Percentiles rank a stretch among this genome's conserved stretches.
phyloP scores from a whole-genome alignment of 30 jellyfish, hydroid and myxozoan species.

The Aurelia sp. region DNA sequence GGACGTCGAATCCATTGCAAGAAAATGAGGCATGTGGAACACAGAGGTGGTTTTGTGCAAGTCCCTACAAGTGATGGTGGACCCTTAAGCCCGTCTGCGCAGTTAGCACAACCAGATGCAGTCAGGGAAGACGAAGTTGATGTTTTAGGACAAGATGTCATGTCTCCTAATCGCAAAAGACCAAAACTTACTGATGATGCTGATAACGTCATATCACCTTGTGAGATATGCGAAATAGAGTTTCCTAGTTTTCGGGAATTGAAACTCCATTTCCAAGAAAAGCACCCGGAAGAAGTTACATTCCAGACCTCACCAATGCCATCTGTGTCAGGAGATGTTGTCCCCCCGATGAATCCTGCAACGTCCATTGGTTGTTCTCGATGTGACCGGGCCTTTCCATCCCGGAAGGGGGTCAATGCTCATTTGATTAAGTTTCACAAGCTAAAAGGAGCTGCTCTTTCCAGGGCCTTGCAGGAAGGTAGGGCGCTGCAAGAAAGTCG shows the following conservation, averaged over 20 bases:
- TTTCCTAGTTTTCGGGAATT: slow-evolving; percentile 47
- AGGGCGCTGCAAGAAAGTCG: slow-evolving; percentile 38
- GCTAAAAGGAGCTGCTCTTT: slow-evolving; percentile 52
- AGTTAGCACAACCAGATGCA: background rate
- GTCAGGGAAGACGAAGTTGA: slow-evolving; percentile 1
- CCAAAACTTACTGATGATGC: slow-evolving; percentile 5
- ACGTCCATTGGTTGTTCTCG: slow-evolving; percentile 71
- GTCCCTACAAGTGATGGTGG: background rate
- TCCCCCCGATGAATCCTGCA: slow-evolving; percentile 4
- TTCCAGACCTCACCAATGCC: slow-evolving; percentile 28
- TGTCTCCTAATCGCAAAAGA: slow-evolving; percentile 13
- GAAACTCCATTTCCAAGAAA: slow-evolving; percentile 56
- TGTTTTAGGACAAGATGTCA: slow-evolving; percentile 1
- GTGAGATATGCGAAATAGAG: slow-evolving; percentile 65
- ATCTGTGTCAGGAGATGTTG: background rate
- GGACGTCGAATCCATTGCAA: slow-evolving; percentile 71
- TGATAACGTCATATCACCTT: slow-evolving; percentile 44
- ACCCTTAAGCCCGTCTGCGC: background rate
- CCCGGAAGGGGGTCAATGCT: slow-evolving; percentile 68
- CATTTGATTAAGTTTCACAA: slow-evolving; percentile 54
- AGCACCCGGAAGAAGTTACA: slow-evolving; percentile 73
- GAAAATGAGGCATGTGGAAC: slow-evolving; percentile 68
- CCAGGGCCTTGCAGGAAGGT: slow-evolving; percentile 4
- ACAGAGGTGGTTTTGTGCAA: slow-evolving; percentile 1
- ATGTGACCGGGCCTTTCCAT: slow-evolving; percentile 86